phyloP scores from a whole-genome alignment of 2,797 vertebrate species.

The Mus caroli region DNA sequence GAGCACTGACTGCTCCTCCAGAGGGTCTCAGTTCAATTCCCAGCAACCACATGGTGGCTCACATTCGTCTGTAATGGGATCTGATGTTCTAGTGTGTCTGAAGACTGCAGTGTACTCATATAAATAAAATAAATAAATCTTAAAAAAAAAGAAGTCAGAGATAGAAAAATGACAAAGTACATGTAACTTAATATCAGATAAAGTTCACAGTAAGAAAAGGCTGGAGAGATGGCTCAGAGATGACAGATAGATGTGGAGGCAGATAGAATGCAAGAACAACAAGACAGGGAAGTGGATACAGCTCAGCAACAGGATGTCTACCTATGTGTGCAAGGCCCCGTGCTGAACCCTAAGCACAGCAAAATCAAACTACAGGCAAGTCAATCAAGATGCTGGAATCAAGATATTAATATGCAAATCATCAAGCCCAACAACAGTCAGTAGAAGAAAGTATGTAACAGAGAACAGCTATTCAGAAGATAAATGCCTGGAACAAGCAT shows the following conservation, averaged over 20 bases:
- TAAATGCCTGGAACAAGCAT: neutral
- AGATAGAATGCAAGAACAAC: neutral
- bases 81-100: no score
- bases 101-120: no score
- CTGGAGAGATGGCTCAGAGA: neutral
- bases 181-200: neutral
- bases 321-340: neutral
- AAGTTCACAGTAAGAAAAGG: neutral
- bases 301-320: neutral
- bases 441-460: neutral
- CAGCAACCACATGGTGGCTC: no score
- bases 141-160: constrained; percentile 5
- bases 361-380: neutral
- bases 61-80: no score
- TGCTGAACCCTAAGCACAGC: neutral
- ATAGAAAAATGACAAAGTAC: neutral
- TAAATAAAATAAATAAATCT: no score
- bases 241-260: no score
- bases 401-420: neutral
- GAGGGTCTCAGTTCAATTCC: no score
- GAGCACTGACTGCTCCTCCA: no score
- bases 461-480: neutral
- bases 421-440: neutral
- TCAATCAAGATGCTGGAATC: neutral
- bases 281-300: neutral